phyloP scores from a whole-genome alignment of 2,888 invertebrate genomes.

The Uropetala carovei region DNA sequence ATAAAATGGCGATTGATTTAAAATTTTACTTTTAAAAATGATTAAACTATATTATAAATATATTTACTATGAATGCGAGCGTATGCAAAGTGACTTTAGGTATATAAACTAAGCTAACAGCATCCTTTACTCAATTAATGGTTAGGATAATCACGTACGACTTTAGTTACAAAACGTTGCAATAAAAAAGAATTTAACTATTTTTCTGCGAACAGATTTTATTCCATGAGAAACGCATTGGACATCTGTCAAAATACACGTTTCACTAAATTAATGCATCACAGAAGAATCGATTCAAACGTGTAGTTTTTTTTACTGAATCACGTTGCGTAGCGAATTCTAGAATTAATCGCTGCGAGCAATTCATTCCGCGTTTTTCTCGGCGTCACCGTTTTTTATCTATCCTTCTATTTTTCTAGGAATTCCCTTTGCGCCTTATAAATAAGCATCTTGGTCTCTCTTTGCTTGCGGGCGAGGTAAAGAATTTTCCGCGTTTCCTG shows the following conservation, averaged over 20 bases:
- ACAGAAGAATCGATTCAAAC: background rate
- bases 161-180: too few species aligned
- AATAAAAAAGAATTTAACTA: too few species aligned
- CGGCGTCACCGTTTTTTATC: background rate
- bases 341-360: background rate
- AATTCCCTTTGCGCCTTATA: background rate
- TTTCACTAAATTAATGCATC: background rate
- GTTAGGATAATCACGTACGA: too few species aligned
- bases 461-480: background rate
- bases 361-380: background rate
- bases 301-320: background rate
- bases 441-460: slow-evolving; percentile 30
- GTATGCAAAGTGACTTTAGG: too few species aligned
- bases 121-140: too few species aligned
- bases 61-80: too few species aligned
- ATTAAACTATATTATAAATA: too few species aligned
- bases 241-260: background rate
- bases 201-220: background rate
- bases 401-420: slow-evolving; percentile 2
- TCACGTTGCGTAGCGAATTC: background rate
- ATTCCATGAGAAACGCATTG: background rate
- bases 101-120: too few species aligned
- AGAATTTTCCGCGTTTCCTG: background rate
- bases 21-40: too few species aligned
- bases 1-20: too few species aligned